Evolutionary conservation across 2,113 vertebrate species (phyloP), one percentile per base, ranked within the genome.

Genomic region (Perognathus longimembris): DNA sequence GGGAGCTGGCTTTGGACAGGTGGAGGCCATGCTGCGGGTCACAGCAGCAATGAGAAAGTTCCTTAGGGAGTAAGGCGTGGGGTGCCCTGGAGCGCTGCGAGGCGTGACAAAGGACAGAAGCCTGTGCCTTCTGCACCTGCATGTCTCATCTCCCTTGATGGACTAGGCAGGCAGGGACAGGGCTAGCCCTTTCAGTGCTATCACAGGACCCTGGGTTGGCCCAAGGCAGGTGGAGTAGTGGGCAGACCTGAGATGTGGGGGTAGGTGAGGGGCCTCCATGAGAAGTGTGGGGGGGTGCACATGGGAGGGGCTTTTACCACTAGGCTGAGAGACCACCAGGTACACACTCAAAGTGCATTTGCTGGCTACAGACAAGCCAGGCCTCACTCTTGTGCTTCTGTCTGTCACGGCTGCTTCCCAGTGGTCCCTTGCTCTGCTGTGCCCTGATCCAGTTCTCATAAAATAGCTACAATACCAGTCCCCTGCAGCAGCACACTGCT

Each of bases 141-240:
- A 12, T 12, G 45, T 45, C 45, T 45, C 45, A 45, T 69, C 57
- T 28, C 57, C 38, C 30, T 20, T 21, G 5, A 22, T 45, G 54
- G 38, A 22, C 10, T 4, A 6, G 69, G 26, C 66, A 20, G 28
- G 12, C 21, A 6, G 28, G 22, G 54, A 24, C 7, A 28, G 71
- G 22, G 36, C 50, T n/a, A 12, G 36, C 34, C 5, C 28, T 10
- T 30, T n/a, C 57, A 59, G 21, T 59, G n/a, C 38, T 38, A n/a
- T 22, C 11, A 24, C 4, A 1, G 57, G 18, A 24, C 50, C 4
- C 38, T 14, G 76, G 30, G 17, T 24, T 36, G 59, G n/a, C 73
- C n/a, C 30, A 15, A n/a, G 10, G 42, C 26, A 42, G 0, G 6
- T 5, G 3, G 32, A 3, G 69, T 1, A 45, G n/a, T 4, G 63